Evolutionary conservation across 1,140 invertebrate species (phyloP).

Genomic region (Leptestheria dahalacensis): DNA sequence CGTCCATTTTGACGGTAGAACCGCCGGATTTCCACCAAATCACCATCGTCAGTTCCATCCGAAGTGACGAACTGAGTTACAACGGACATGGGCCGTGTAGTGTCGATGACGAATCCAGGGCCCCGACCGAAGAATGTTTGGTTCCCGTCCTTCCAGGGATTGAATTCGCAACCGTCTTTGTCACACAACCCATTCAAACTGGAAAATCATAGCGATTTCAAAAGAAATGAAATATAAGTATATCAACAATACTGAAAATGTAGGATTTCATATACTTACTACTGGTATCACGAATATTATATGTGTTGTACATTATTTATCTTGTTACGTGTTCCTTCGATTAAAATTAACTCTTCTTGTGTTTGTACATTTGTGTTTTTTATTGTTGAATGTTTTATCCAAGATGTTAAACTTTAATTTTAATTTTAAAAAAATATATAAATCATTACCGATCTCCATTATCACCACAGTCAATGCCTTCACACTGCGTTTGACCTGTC

Average conservation of each 20-base stretch:
- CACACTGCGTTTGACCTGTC: constrained; percentile 15
- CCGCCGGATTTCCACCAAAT: constrained; percentile 18
- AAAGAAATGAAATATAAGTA: no score
- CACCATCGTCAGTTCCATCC: constrained; percentile 19
- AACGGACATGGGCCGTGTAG: constrained; percentile 16
- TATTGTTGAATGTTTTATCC: no score
- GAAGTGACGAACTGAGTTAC: constrained; percentile 21
- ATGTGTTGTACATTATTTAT: no score
- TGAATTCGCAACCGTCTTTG: constrained; percentile 20
- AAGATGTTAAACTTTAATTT: no score
- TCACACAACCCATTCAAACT: constrained; percentile 20
- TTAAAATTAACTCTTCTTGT: no score
- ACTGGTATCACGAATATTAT: no score
- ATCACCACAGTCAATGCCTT: constrained; percentile 19
- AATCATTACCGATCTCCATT: constrained; percentile 16
- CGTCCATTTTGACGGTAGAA: constrained; percentile 19
- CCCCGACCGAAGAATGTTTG: constrained; percentile 13
- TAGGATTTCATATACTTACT: no score
- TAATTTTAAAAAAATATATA: no score
- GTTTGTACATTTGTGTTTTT: no score
- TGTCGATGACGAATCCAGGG: constrained; percentile 15
- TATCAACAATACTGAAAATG: no score
- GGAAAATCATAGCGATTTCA: no score
- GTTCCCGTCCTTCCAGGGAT: constrained; percentile 12
- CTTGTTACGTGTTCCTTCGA: no score